phyloP scores from a whole-genome alignment of 2,888 invertebrate genomes.

The Drosophila stalkeri region DNA sequence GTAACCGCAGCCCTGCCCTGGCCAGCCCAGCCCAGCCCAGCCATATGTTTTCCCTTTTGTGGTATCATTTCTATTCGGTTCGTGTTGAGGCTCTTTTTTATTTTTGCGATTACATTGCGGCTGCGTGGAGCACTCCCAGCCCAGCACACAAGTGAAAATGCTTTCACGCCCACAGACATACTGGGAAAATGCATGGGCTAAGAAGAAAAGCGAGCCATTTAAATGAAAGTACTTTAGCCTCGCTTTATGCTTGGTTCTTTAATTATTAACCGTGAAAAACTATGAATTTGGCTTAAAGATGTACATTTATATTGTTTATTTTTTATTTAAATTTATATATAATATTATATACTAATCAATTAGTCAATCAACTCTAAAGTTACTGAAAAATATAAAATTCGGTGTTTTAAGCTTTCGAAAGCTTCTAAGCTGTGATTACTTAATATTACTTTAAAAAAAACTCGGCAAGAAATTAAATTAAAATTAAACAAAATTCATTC shows the following conservation, averaged over 20 bases:
- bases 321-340: too few relatives aligned
- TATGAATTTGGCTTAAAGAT: neutral
- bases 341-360: neutral
- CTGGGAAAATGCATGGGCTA: slow-evolving; percentile 55
- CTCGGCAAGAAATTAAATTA: too few relatives aligned
- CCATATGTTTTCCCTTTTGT: slow-evolving; percentile 54
- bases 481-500: too few relatives aligned
- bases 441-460: too few relatives aligned
- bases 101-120: slow-evolving; percentile 3
- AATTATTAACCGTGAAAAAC: neutral
- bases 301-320: neutral
- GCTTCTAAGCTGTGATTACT: too few relatives aligned
- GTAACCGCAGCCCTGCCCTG: slow-evolving; percentile 25
- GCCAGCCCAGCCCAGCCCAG: neutral
- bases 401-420: too few relatives aligned
- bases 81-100: slow-evolving; percentile 14
- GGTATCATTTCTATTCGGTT: slow-evolving; percentile 43
- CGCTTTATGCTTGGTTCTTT: neutral
- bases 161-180: slow-evolving; percentile 39
- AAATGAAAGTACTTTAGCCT: slow-evolving; percentile 31
- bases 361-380: neutral
- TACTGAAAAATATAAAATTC: too few relatives aligned
- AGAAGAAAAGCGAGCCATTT: slow-evolving; percentile 53
- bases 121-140: slow-evolving; percentile 8
- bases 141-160: slow-evolving; percentile 52